Percentiles rank a stretch among this genome's conserved stretches.
Conservation (phyloP, 1,140 invertebrate species). For the Parasteatoda tepidariorum region DNA sequence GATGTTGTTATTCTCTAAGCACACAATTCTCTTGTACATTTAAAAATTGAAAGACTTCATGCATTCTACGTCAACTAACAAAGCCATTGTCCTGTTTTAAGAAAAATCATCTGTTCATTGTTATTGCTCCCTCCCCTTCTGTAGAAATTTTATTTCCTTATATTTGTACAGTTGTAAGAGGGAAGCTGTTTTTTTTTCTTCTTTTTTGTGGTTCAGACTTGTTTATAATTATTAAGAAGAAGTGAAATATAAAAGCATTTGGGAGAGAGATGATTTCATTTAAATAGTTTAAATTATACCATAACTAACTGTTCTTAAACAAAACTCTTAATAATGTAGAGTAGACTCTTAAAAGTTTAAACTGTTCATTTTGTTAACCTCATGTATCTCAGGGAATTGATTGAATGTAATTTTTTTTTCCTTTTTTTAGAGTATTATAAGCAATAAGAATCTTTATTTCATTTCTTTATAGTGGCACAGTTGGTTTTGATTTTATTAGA, state of each 20-base stretch:
- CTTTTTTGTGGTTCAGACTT: slow-evolving; percentile 1
- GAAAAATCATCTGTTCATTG: slow-evolving; percentile 30
- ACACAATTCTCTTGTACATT: slow-evolving; percentile 22
- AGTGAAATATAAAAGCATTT: not conserved
- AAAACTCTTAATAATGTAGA: not conserved
- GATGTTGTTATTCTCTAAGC: slow-evolving; percentile 33
- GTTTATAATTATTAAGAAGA: not conserved
- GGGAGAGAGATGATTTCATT: not conserved
- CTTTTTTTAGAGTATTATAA: not conserved
- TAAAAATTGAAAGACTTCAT: slow-evolving; percentile 1
- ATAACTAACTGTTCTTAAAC: not conserved
- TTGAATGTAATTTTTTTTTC: slow-evolving; percentile 40
- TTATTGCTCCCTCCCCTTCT: slow-evolving; percentile 24
- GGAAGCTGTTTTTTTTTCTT: slow-evolving; percentile 26
- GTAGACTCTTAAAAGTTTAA: slow-evolving; percentile 36
- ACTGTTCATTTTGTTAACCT: slow-evolving; percentile 57
- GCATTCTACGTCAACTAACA: slow-evolving; percentile 40
- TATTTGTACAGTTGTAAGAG: slow-evolving; percentile 18
- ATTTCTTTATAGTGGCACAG: slow-evolving; percentile 37
- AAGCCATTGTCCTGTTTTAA: slow-evolving; percentile 22
- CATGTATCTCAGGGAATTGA: slow-evolving; percentile 55
- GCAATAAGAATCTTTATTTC: slow-evolving; percentile 23
- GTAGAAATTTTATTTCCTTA: slow-evolving; percentile 21
- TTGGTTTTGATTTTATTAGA: too few species aligned
- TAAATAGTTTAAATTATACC: not conserved